phyloP scores from a whole-genome alignment of 2,888 invertebrate species.

The Eristalis tenax region DNA sequence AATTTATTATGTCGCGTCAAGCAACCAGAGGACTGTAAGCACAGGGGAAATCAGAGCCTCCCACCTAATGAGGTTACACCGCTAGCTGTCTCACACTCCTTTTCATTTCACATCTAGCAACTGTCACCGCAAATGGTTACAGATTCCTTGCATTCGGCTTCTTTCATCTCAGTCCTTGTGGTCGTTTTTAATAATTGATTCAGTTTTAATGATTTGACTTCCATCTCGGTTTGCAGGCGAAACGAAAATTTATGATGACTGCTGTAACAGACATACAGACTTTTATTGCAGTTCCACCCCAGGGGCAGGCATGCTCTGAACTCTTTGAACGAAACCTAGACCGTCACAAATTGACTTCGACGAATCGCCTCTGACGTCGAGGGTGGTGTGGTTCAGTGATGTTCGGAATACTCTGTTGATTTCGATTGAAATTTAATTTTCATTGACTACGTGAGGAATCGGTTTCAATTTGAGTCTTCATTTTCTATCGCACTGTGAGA shows the following conservation, averaged over 20 bases:
- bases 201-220: neutral
- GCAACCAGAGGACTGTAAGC: neutral
- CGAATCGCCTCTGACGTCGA: neutral
- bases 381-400: neutral
- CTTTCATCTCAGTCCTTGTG: neutral
- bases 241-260: neutral
- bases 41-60: neutral
- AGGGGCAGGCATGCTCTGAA: neutral
- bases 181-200: neutral
- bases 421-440: constrained; percentile 16
- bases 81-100: neutral
- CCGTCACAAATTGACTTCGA: neutral
- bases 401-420: neutral
- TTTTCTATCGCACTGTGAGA: neutral
- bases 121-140: neutral
- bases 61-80: neutral
- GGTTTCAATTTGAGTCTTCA: neutral
- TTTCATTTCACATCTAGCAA: neutral
- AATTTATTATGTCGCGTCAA: neutral
- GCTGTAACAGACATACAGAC: neutral
- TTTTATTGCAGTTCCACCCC: neutral
- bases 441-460: neutral
- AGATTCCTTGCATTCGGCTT: neutral
- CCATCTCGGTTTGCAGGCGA: neutral
- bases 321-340: neutral